A percentile compares a stretch with the other conserved stretches of the same genome.
Evolutionary conservation across 2,797 vertebrate genomes (phyloP).

Genomic region (Poeciliopsis gracilis): DNA sequence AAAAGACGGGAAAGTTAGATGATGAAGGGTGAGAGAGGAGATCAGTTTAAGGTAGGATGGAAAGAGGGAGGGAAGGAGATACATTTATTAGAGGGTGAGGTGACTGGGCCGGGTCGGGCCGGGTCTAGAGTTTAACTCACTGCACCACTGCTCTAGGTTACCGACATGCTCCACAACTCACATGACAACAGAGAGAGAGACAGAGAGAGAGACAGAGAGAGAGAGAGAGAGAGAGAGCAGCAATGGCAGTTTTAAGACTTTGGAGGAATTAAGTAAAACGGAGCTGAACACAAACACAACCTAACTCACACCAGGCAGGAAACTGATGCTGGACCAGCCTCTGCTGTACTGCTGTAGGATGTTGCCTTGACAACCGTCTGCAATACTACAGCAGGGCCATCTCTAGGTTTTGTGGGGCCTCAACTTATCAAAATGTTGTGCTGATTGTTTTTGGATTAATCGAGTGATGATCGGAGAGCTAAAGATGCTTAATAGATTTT

Average conservation of each 20-base stretch:
- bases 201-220: background rate
- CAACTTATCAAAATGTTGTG: no score
- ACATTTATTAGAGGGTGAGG: conserved; percentile 74
- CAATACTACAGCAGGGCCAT: background rate
- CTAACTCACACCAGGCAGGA: conserved; percentile 50
- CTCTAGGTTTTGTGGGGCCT: no score
- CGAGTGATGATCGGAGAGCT: no score
- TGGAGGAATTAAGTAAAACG: conserved; percentile 36
- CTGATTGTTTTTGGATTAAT: no score
- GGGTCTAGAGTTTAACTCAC: conserved; percentile 62
- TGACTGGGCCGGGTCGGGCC: conserved; percentile 55
- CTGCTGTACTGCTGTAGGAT: background rate
- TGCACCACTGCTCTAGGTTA: conserved; percentile 49
- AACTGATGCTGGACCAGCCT: conserved; percentile 25
- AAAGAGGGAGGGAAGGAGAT: conserved; percentile 70
- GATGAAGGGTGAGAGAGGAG: conserved; percentile 23
- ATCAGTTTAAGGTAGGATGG: conserved; percentile 35
- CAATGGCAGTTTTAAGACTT: conserved; percentile 37
- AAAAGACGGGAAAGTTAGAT: conserved; percentile 17
- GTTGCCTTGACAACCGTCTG: background rate
- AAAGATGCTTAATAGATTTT: no score
- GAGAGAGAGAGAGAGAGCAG: conserved; percentile 4
- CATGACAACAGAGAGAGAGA: conserved; percentile 18
- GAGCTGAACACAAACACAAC: conserved; percentile 31
- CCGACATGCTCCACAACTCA: conserved; percentile 41